Conservation (phyloP, 2,888 invertebrate species). For the Pseudanteris insignis region DNA sequence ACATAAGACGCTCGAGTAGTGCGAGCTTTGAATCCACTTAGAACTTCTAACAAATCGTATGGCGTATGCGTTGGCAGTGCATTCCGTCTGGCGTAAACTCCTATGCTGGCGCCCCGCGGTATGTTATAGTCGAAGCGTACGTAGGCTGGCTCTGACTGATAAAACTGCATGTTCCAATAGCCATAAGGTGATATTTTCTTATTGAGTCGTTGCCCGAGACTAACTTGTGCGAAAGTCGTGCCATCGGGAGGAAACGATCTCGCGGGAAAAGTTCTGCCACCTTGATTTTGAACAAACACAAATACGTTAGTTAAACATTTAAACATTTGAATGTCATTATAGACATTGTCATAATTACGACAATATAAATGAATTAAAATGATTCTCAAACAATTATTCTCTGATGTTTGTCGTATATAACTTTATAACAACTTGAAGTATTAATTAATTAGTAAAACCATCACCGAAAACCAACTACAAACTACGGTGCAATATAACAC, state of each 20-base stretch:
- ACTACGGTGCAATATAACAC: slow-evolving; percentile 18
- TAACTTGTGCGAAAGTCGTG: slow-evolving; percentile 90
- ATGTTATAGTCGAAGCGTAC: slow-evolving; percentile 95
- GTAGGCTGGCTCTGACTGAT: slow-evolving; percentile 92
- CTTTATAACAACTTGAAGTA: too few relatives aligned
- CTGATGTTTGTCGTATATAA: too few relatives aligned
- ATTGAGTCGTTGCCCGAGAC: slow-evolving; percentile 85
- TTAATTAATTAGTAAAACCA: slow-evolving; percentile 8
- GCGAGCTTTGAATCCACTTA: slow-evolving; percentile 88
- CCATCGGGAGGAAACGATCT: slow-evolving; percentile 93
- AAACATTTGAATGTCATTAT: neutral
- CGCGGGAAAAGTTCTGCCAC: slow-evolving; percentile 87
- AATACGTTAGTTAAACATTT: too few relatives aligned
- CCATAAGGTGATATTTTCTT: slow-evolving; percentile 92
- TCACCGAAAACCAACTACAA: slow-evolving; percentile 16
- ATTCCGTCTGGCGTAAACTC: slow-evolving; percentile 93
- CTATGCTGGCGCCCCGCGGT: slow-evolving; percentile 90
- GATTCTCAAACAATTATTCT: too few relatives aligned
- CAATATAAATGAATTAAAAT: too few relatives aligned
- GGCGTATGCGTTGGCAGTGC: slow-evolving; percentile 95
- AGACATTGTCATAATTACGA: neutral
- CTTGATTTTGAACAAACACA: too few relatives aligned
- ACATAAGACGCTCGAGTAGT: slow-evolving; percentile 87
- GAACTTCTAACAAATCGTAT: slow-evolving; percentile 93
- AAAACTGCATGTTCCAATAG: slow-evolving; percentile 98